Base-by-base conservation (phyloP, 2,888 invertebrate species). In the Clepsis dumicolana region DNA sequence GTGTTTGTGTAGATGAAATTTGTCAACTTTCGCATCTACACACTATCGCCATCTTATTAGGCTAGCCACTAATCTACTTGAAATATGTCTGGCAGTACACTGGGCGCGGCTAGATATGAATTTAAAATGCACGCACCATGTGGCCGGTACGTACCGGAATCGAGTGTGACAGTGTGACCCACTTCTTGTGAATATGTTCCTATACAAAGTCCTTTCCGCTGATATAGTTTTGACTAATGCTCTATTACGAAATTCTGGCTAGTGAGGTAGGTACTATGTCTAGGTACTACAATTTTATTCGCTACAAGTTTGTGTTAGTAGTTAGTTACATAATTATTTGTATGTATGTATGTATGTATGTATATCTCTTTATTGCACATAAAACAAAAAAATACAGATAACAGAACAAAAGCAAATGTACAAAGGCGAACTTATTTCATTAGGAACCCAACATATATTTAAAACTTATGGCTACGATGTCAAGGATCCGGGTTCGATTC, bases 101-200 rank as follows among this genome's bases (percentile, higher is more conserved):
- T 65, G 72, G 91, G 91, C 88, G 91, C 88, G 91, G 89, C 67
- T 73, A 80, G 78, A 84, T 88, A 89, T 89, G 86, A 90, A 89
- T 90, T 90, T 87, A 81, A 88, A 87, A 83, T 76, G 79, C 79
- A 77, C 77, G 80, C 78, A 78, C 80, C 64, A 57, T 50, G 64
- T 69, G 66, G 67, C 62, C 52, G 52, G 48, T 48, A 48, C 44
- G 48, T 59, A 78, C 73, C 75, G 70, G 72, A 73, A 64, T 74
- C 79, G 79, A 81, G 77, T 84, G 85, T n/a, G n/a, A n/a, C 86
- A 81, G 77, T 84, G 84, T 86, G 89, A 83, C 90, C 90, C 75
- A 90, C 84, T 82, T 89, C 79, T 76, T 74, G 74, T 74, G 82
- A 81, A 78, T 71, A 61, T 66, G 54, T 41, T 62, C 50, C 48